phyloP scores from a whole-genome alignment of 2,797 vertebrate species.

The Ctenochaetus hawaiiensis region DNA sequence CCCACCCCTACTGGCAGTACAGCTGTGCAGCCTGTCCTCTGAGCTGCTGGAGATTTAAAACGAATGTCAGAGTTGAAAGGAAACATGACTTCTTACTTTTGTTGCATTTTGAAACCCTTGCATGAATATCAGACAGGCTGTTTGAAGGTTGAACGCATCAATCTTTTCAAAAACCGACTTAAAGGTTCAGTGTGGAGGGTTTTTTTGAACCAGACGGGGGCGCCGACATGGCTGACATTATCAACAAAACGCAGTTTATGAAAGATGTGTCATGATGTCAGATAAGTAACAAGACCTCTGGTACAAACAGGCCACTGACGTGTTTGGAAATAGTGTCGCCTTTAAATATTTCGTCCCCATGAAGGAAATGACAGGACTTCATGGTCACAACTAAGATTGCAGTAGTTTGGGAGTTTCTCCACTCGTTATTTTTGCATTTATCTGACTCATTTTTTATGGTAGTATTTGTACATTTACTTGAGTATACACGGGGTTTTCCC shows the following conservation, averaged over 20 bases:
- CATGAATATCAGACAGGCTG: background rate
- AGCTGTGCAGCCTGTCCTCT: background rate
- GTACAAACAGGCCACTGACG: background rate
- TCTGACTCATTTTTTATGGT: too few relatives aligned
- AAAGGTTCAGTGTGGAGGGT: background rate
- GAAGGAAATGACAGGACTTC: background rate
- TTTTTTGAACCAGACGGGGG: background rate
- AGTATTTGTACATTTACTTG: too few relatives aligned
- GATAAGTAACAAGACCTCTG: background rate
- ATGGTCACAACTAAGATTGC: background rate
- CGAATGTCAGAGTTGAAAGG: background rate
- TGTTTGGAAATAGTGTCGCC: too few relatives aligned
- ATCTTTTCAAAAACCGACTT: background rate
- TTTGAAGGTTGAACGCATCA: constrained; percentile 4
- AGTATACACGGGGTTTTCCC: too few relatives aligned
- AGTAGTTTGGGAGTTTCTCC: too few relatives aligned
- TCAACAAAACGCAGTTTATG: background rate
- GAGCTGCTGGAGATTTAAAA: constrained; percentile 13
- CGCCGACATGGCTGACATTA: background rate
- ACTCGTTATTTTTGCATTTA: too few relatives aligned
- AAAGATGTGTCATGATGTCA: background rate
- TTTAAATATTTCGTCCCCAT: background rate
- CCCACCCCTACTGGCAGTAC: too few relatives aligned
- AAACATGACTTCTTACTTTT: background rate
- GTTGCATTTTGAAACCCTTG: background rate